Percentiles rank a stretch among this genome's conserved stretches.
Conservation (phyloP, 2,797 vertebrate genomes). For the Taenioides sp. region DNA sequence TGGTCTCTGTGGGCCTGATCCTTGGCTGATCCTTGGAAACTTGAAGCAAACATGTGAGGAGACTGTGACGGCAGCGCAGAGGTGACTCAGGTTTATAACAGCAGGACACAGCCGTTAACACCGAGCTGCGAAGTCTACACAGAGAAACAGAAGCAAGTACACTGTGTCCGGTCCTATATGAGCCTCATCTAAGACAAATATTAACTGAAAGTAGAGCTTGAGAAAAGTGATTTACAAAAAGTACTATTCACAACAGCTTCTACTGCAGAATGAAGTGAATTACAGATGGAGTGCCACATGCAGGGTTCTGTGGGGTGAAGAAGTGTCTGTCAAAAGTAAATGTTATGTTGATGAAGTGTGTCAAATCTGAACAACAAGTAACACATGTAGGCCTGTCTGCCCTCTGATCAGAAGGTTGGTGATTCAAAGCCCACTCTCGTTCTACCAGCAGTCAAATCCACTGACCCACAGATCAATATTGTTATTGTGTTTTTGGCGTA, state of each 20-base stretch:
- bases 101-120: conserved; percentile 36
- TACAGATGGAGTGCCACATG: background rate
- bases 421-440: too few species aligned
- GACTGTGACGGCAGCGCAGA: conserved; percentile 49
- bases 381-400: background rate
- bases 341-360: background rate
- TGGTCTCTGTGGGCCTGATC: conserved; percentile 55
- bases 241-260: background rate
- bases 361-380: background rate
- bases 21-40: conserved; percentile 58
- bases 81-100: conserved; percentile 34
- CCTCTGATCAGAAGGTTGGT: too few species aligned
- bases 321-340: background rate
- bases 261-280: background rate
- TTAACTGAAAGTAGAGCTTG: background rate
- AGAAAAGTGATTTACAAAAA: background rate
- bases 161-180: background rate
- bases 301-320: background rate
- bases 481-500: too few species aligned
- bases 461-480: too few species aligned
- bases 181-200: background rate
- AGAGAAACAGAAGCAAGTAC: conserved; percentile 30
- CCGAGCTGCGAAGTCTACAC: conserved; percentile 29
- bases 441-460: too few species aligned
- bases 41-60: conserved; percentile 60